Base-by-base conservation (phyloP, 2,888 invertebrate genomes). In the Chymomyza fuscimana region DNA sequence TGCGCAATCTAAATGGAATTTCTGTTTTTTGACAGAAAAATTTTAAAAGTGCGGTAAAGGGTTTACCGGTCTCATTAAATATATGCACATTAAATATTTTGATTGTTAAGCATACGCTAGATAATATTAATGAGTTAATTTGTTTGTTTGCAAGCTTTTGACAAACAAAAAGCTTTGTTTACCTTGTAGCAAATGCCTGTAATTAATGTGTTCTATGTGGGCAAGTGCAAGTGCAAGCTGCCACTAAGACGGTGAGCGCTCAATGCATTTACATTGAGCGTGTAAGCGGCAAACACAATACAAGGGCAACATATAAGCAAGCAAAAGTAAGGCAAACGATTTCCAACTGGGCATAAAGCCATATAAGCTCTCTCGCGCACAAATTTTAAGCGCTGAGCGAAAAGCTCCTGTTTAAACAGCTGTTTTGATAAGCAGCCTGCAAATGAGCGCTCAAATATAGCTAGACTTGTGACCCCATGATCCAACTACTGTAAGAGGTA, bases 281-380 rank as follows among this genome's bases (percentile, higher is more conserved):
- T 32, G 32, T 51, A 22, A 63, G 59, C 59, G 77, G 58, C 61
- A 64, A 69, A 46, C 65, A 63, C 52, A 67, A 32, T 12, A 4
- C 12, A 46, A 46, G 40, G 40, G 22, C 54, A 54, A 5, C 54
- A 19, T 10, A 54, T 0, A 54, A 1, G 1, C 15, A 16, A 22
- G 19, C 7, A 54, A 54, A 16, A 54, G 72, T 64, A 51, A 25
- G 2, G 65, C 65, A 63, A 62, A 58, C n/a, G 69, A 82, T 85
- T 82, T 66, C 68, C 80, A 46, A 80, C 77, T 62, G 36, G 82
- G 82, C 69, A 74, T 66, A 64, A 68, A 76, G 25, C 54, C 59
- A 67, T 51, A 56, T 51, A 60, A 81, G 72, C 86, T 40, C 63
- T 32, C 32, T 51, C 16, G 22, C 54, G 19, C 54, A 5, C 51